Evolutionary conservation across 2,113 vertebrate species (phyloP).

Genomic region (Scopus umbretta): DNA sequence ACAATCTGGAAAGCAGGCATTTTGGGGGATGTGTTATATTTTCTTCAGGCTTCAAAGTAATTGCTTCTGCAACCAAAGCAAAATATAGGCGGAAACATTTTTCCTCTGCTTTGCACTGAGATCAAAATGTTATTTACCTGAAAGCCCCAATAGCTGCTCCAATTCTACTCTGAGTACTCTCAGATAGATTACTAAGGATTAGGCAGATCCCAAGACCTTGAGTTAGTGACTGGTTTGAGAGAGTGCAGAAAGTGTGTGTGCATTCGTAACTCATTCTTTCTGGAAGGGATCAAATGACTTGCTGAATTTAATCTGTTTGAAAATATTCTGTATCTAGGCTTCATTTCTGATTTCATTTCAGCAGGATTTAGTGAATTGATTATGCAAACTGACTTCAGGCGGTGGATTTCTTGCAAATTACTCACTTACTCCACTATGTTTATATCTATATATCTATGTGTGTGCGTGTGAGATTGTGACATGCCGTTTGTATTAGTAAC

Average conservation of each 20-base stretch:
- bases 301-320: background rate
- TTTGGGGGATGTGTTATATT: background rate
- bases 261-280: background rate
- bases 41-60: constrained; percentile 16
- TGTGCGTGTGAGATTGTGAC: background rate
- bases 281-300: background rate
- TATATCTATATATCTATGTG: background rate
- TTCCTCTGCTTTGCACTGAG: background rate
- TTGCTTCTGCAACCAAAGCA: background rate
- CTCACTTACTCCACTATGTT: background rate
- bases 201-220: background rate
- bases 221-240: background rate
- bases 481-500: background rate
- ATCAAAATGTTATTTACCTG: background rate
- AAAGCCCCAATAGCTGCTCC: background rate
- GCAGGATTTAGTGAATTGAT: background rate
- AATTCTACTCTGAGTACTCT: background rate
- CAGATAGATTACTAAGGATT: background rate
- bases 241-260: background rate
- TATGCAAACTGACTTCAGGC: background rate
- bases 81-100: background rate
- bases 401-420: background rate
- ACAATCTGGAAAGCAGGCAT: background rate
- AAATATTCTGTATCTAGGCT: background rate
- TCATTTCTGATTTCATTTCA: background rate